Evolutionary conservation across 1,140 invertebrate species (phyloP).

Genomic region (Cotesia chilonis): DNA sequence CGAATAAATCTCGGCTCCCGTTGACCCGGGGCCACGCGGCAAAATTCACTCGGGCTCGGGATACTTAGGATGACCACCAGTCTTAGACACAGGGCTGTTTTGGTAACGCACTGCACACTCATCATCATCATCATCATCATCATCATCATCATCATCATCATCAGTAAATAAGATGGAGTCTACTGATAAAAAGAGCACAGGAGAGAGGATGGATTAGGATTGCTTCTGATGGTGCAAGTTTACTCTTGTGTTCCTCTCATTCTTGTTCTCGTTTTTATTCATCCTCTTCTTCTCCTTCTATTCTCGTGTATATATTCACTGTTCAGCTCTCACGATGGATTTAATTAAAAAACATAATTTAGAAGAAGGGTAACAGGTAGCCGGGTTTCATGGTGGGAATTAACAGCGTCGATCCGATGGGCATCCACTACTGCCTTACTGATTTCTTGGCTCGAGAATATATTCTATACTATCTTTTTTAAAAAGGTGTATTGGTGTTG

Average conservation of each 20-base stretch:
- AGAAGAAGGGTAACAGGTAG: constrained; percentile 65
- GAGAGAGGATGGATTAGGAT: neutral
- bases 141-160: constrained; percentile 8
- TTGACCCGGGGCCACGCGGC: constrained; percentile 56
- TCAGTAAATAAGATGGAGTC: no score
- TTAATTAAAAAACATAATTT: constrained; percentile 70
- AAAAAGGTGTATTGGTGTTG: neutral
- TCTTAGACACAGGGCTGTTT: constrained; percentile 40
- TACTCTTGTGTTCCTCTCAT: neutral
- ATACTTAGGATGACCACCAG: constrained; percentile 41
- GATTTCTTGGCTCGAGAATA: neutral
- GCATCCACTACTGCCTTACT: no score
- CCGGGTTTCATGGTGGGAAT: constrained; percentile 60
- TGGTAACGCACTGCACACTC: constrained; percentile 47
- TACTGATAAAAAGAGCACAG: constrained; percentile 3
- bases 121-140: constrained; percentile 17
- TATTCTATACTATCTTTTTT: constrained; percentile 20
- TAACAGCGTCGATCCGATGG: constrained; percentile 28
- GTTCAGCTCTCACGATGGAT: constrained; percentile 56
- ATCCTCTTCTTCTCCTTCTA: constrained; percentile 42
- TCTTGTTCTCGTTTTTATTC: neutral
- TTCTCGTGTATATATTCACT: constrained; percentile 33
- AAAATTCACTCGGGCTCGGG: constrained; percentile 39
- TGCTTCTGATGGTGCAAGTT: no score
- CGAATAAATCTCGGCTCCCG: constrained; percentile 65